These are phyloP conservation scores for Harpalus rubripes DNA, from an alignment of 2,888 invertebrate species.

Conservation along the genomic window DNA sequence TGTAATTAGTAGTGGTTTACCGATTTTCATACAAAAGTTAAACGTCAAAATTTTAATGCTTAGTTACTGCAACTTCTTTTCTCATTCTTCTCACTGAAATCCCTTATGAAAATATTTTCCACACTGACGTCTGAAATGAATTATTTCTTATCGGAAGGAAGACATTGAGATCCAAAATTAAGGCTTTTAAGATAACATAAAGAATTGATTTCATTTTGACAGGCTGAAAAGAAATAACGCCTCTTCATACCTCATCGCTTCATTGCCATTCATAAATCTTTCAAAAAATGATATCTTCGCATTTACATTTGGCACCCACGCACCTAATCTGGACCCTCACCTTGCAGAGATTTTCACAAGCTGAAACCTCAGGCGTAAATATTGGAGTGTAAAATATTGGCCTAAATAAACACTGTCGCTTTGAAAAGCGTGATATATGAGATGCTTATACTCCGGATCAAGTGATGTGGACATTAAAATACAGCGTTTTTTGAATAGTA, in stretches of 20 bases:
- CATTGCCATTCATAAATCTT: conserved; percentile 43
- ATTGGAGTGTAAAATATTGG: conserved; percentile 19
- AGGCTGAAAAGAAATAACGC: conserved; percentile 13
- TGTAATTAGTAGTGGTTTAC: no score
- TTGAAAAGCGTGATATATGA: background rate
- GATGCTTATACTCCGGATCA: no score
- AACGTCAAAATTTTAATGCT: no score
- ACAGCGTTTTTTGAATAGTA: no score
- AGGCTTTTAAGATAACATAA: conserved; percentile 31
- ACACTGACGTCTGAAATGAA: background rate
- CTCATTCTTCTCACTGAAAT: background rate
- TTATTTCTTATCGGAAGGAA: conserved; percentile 19
- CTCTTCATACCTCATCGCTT: conserved; percentile 4
- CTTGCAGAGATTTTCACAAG: background rate
- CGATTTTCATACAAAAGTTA: no score
- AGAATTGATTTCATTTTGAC: conserved; percentile 42
- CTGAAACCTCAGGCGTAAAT: background rate
- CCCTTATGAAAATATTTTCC: background rate
- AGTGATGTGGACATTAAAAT: no score
- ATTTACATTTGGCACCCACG: conserved; percentile 26
- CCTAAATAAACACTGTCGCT: conserved; percentile 26
- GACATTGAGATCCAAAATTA: conserved; percentile 27
- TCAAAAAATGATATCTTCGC: conserved; percentile 29
- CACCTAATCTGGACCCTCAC: conserved; percentile 17
- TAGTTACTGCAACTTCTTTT: background rate